phyloP scores from a whole-genome alignment of 2,888 invertebrate genomes.

The Polydesmus complanatus region DNA sequence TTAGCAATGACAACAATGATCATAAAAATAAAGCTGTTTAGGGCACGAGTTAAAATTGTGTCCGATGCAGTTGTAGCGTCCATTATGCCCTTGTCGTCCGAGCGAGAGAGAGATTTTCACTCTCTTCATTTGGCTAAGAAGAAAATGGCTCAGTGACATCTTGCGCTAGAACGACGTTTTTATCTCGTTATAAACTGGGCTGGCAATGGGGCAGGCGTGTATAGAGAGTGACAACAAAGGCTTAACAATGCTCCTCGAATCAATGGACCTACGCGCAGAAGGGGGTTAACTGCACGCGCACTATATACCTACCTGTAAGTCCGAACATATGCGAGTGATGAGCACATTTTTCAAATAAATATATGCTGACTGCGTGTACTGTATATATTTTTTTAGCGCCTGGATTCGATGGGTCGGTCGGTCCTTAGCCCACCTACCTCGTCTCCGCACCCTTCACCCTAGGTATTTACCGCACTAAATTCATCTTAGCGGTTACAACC shows the following conservation, averaged over 20 bases:
- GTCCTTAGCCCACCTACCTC: slow-evolving; percentile 7
- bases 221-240: neutral
- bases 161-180: no score
- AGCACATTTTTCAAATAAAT: neutral
- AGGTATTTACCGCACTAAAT: neutral
- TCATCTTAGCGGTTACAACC: neutral
- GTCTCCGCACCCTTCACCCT: slow-evolving; percentile 1
- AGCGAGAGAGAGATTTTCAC: no score
- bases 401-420: no score
- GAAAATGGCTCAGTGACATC: neutral
- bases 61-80: no score
- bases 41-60: neutral
- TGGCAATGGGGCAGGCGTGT: neutral
- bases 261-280: neutral
- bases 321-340: neutral
- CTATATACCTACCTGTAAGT: neutral
- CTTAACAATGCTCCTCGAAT: neutral
- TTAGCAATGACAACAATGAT: neutral
- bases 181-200: neutral
- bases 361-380: neutral
- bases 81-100: neutral
- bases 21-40: neutral
- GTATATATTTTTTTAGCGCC: no score
- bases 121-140: neutral
- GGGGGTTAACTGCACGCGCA: neutral